These are phyloP conservation scores for Cenopis cana DNA, from an alignment of 2,888 invertebrate genomes.

Conservation along the genomic window DNA sequence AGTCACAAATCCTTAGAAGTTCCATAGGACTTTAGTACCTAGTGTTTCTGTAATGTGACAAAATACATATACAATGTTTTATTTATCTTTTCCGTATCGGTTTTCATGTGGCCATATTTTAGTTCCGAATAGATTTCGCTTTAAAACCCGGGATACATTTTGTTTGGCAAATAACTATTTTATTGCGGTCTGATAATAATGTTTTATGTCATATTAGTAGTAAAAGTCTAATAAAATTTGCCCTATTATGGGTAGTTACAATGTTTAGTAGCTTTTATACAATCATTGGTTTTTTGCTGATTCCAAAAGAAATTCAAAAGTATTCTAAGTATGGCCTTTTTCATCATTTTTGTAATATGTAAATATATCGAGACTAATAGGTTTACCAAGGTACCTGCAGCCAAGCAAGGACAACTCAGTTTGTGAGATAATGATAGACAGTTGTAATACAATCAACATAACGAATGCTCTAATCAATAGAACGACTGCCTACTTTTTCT, in stretches of 20 bases:
- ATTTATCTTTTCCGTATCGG: slow-evolving; percentile 63
- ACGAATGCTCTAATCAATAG: too few relatives aligned
- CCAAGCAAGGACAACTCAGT: too few relatives aligned
- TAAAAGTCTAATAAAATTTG: slow-evolving; percentile 42
- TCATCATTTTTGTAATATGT: not conserved
- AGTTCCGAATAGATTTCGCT: slow-evolving; percentile 38
- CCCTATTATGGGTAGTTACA: slow-evolving; percentile 32
- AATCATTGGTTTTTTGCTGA: not conserved
- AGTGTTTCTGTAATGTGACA: slow-evolving; percentile 20
- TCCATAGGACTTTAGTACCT: not conserved
- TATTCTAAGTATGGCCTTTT: not conserved
- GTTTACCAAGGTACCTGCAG: too few relatives aligned
- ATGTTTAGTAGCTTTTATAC: slow-evolving; percentile 27
- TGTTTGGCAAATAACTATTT: slow-evolving; percentile 56
- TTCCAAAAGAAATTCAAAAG: not conserved
- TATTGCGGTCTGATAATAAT: slow-evolving; percentile 55
- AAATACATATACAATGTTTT: slow-evolving; percentile 62
- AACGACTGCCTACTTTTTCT: too few relatives aligned
- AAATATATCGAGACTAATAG: too few relatives aligned
- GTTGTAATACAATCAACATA: too few relatives aligned
- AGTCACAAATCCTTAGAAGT: not conserved
- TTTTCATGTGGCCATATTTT: slow-evolving; percentile 51
- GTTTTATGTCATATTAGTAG: slow-evolving; percentile 47
- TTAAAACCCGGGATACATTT: slow-evolving; percentile 48
- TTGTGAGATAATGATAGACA: too few relatives aligned